phyloP scores from a whole-genome alignment of 2,888 invertebrate genomes.

The Alloplasta piceator region DNA sequence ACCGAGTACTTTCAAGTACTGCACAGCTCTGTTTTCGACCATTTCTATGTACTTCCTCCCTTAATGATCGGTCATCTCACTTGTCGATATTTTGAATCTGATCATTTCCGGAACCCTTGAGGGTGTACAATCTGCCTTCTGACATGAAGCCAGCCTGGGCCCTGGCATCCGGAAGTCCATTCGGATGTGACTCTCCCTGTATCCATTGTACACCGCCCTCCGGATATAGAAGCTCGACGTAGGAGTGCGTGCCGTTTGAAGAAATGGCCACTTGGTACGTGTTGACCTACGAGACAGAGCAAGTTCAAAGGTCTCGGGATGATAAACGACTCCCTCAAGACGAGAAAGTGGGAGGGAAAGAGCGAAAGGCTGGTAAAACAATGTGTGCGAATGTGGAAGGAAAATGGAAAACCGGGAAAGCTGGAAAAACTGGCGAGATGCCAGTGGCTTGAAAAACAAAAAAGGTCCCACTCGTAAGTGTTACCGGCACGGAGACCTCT shows the following conservation, averaged over 20 bases:
- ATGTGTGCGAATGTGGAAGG: constrained; percentile 19
- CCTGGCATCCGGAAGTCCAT: constrained; percentile 93
- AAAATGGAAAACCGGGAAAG: constrained; percentile 4
- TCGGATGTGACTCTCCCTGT: constrained; percentile 90
- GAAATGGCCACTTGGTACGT: constrained; percentile 92
- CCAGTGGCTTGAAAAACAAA: constrained; percentile 18
- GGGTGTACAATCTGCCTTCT: constrained; percentile 89
- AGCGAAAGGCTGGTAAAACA: constrained; percentile 6
- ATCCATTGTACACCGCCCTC: constrained; percentile 96
- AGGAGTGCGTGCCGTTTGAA: constrained; percentile 90
- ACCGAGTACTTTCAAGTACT: no score
- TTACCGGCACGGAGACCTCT: constrained; percentile 5
- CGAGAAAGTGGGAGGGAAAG: not conserved
- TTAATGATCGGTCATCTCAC: constrained; percentile 84
- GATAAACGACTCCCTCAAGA: constrained; percentile 41
- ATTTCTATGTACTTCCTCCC: no score
- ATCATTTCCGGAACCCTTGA: constrained; percentile 96
- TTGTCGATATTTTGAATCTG: constrained; percentile 91
- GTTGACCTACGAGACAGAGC: constrained; percentile 85
- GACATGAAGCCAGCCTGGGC: constrained; percentile 97
- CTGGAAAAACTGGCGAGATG: constrained; percentile 28
- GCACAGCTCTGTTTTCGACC: no score
- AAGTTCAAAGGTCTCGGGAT: constrained; percentile 44
- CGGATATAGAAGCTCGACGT: constrained; percentile 94
- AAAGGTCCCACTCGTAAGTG: not conserved